Evolutionary conservation across 2,888 invertebrate genomes (phyloP).

Genomic region (Unio delphinus): DNA sequence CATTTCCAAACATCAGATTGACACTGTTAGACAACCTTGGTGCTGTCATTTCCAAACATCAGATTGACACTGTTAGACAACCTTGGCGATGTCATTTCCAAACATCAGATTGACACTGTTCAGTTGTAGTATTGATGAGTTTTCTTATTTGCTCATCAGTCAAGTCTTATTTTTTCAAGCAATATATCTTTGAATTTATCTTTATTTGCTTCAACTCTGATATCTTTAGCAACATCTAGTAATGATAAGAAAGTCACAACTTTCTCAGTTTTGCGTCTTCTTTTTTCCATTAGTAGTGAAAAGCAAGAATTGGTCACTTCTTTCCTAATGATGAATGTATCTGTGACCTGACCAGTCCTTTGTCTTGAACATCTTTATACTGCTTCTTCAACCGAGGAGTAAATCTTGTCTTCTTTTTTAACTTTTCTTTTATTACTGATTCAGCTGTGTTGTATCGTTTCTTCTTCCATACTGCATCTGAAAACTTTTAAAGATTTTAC

Average conservation of each 20-base stretch:
- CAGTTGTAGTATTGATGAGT: slow-evolving; percentile 3
- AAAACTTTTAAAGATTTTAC: too few species aligned
- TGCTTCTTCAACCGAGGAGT: neutral
- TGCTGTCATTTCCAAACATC: too few species aligned
- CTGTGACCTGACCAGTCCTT: neutral
- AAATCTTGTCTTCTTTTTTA: too few species aligned
- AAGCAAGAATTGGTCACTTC: slow-evolving; percentile 12
- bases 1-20: too few species aligned
- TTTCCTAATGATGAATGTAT: slow-evolving; percentile 8
- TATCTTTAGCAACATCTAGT: too few species aligned
- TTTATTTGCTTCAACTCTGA: too few species aligned
- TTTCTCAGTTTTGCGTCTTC: neutral
- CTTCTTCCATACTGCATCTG: too few species aligned
- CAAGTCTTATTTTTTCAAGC: neutral
- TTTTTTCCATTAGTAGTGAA: slow-evolving; percentile 4
- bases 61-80: slow-evolving; percentile 6
- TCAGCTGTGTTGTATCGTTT: too few species aligned
- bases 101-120: slow-evolving; percentile 5
- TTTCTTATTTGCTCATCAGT: neutral
- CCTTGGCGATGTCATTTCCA: slow-evolving; percentile 12
- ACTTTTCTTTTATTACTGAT: too few species aligned
- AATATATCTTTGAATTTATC: neutral
- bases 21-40: too few species aligned
- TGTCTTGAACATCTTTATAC: neutral
- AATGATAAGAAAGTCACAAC: too few species aligned